Percentiles rank a stretch among this genome's conserved stretches.
These are phyloP conservation scores for Gambusia affinis DNA, from an alignment of 2,113 vertebrate genomes.

Conservation along the genomic window DNA sequence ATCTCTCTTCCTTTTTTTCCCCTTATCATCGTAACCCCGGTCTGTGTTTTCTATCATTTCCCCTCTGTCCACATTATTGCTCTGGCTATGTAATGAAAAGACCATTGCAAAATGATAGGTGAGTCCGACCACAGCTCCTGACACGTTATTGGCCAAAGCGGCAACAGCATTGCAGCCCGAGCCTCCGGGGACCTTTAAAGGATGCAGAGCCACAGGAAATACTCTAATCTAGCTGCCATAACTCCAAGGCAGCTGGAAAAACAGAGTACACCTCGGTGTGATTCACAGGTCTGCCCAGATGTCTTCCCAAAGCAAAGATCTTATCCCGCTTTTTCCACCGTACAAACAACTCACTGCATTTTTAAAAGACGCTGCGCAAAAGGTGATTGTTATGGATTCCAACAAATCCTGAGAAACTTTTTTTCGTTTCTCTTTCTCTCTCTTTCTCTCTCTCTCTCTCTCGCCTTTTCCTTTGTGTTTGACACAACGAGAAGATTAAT, in stretches of 20 bases:
- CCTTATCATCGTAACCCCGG: conserved; percentile 2
- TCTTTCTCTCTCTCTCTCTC: no score
- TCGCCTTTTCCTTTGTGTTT: no score
- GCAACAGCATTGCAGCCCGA: conserved; percentile 30
- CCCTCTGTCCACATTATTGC: conserved; percentile 8
- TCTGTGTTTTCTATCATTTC: conserved; percentile 20
- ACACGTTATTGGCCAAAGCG: conserved; percentile 44
- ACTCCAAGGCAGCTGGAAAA: conserved; percentile 38
- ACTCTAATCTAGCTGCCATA: conserved; percentile 28
- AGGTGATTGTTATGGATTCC: conserved; percentile 43
- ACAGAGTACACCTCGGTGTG: conserved; percentile 14
- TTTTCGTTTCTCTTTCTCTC: not conserved
- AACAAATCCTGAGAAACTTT: not conserved
- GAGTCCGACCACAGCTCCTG: conserved; percentile 12
- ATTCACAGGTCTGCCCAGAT: conserved; percentile 36
- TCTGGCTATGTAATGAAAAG: conserved; percentile 29
- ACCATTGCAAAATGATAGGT: conserved; percentile 31
- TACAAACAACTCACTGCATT: conserved; percentile 4
- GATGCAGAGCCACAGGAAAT: conserved; percentile 35
- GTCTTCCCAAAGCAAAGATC: conserved; percentile 28
- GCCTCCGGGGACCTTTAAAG: conserved; percentile 36
- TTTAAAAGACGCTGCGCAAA: conserved; percentile 16
- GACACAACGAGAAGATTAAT: not conserved
- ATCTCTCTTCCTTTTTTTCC: conserved; percentile 7
- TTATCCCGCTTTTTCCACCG: conserved; percentile 16